Base-by-base conservation (phyloP, 2,888 invertebrate species). In the Tinea trinotella region DNA sequence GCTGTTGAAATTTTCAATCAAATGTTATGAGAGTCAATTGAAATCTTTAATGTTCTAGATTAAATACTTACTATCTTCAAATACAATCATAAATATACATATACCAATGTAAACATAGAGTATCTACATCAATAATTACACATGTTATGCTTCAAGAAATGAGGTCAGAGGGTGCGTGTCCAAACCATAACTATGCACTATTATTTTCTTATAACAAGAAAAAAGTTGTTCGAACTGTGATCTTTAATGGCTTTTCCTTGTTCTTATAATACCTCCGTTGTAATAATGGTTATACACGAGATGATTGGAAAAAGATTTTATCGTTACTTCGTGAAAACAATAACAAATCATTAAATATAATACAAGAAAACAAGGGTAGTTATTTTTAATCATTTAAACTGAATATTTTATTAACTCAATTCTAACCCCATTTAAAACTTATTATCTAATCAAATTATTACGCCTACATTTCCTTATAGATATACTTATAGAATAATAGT, bases 241-340 rank as follows among this genome's bases (percentile, higher is more conserved):
- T 40, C 40, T 35, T 35, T 40, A 40, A 40, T 40, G 15, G 40
- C 12, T 40, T 40, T 40, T 7, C 7, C 40, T 40, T 40, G 40
- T 40, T 35, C 40, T 40, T 40, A 40, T 12, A 15, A 40, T 15
- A 15, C 6, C 2, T 2, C 24, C 2, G 4, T 30, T 30, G 30
- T 30, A 30, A 30, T 30, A 30, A 30, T 30, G 7, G 30, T 7
- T 30, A 3, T 22, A 5, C 7, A 22, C n/a, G n/a, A 30, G 7
- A 30, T 30, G 3, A 30, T 30, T 30, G 2, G 30, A 30, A 30
- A 30, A 7, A 30, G 30, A 30, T 30, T 30, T 30, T 30, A 30
- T 30, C 30, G 7, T 2, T 10, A 7, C 30, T n/a, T 30, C n/a
- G n/a, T 30, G 30, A 30, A 30, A 30, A 30, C n/a, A 30, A 30